phyloP scores from a whole-genome alignment of 2,888 invertebrate species.

The Alsophila aescularia region DNA sequence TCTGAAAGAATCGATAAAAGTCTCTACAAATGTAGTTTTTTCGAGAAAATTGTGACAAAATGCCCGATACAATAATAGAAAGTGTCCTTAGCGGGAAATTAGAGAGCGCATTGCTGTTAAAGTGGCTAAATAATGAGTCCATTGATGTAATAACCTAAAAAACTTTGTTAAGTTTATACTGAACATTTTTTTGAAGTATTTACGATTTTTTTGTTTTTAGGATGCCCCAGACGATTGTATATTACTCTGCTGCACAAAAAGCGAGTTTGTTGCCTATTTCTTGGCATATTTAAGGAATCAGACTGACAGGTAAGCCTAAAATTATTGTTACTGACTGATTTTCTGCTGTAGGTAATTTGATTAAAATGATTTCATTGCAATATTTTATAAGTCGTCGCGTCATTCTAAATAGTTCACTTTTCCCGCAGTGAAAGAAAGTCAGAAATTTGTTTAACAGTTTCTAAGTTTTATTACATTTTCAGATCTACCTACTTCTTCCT shows the following conservation, averaged over 20 bases:
- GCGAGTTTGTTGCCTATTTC: conserved; percentile 85
- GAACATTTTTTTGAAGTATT: conserved; percentile 24
- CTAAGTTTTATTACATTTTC: too few species aligned
- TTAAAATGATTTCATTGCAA: too few species aligned
- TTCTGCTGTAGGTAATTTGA: too few species aligned
- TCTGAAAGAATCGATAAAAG: conserved; percentile 46
- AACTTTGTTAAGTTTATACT: conserved; percentile 14
- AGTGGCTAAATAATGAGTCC: conserved; percentile 74
- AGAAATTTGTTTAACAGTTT: too few species aligned
- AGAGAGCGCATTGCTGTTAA: conserved; percentile 60
- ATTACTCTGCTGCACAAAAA: conserved; percentile 66
- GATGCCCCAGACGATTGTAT: conserved; percentile 67
- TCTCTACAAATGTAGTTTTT: conserved; percentile 32
- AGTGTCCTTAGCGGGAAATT: conserved; percentile 74
- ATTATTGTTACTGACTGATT: neutral
- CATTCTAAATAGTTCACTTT: too few species aligned
- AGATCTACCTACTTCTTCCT: too few species aligned
- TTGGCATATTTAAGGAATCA: conserved; percentile 82
- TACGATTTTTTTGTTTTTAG: conserved; percentile 55
- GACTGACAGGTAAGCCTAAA: conserved; percentile 73
- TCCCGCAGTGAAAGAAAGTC: too few species aligned
- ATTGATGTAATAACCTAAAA: conserved; percentile 72
- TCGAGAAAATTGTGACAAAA: conserved; percentile 50
- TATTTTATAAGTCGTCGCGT: too few species aligned
- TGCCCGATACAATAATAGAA: conserved; percentile 79